These are phyloP conservation scores for Graptemys geographica DNA, from an alignment of 2,797 vertebrate species.

Conservation along the genomic window DNA sequence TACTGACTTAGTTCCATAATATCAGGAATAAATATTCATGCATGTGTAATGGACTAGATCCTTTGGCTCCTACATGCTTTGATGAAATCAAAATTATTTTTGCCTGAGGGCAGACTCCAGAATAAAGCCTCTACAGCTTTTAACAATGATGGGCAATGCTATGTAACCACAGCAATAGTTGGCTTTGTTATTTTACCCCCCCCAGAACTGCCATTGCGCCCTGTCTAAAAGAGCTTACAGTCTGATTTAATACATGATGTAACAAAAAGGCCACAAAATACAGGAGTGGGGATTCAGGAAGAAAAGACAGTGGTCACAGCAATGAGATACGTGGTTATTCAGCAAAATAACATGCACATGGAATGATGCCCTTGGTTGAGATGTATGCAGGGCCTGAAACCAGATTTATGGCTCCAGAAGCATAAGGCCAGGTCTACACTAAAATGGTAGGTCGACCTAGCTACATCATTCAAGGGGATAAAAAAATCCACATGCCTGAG, in stretches of 20 bases:
- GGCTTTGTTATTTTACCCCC: neutral
- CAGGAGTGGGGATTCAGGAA: neutral
- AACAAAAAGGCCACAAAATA: neutral
- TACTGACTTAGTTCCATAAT: neutral
- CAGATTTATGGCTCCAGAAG: neutral
- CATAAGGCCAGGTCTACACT: neutral
- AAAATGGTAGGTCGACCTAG: neutral
- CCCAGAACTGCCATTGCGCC: neutral
- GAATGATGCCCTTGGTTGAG: neutral
- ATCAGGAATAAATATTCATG: neutral
- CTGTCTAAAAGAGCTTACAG: neutral
- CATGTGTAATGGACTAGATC: neutral
- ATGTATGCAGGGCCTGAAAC: neutral
- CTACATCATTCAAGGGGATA: neutral
- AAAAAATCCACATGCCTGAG: neutral
- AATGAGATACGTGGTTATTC: neutral
- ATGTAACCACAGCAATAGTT: rapidly evolving
- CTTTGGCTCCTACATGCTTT: rapidly evolving
- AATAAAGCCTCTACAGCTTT: rapidly evolving
- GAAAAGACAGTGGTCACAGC: neutral
- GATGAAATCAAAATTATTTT: neutral
- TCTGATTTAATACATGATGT: neutral
- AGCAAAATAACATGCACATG: neutral
- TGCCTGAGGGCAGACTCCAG: rapidly evolving
- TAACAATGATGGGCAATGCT: neutral